Percentiles rank a stretch among this genome's conserved stretches.
Evolutionary conservation across 2,888 invertebrate genomes (phyloP).

Genomic region (Drosophila hamatofila): DNA sequence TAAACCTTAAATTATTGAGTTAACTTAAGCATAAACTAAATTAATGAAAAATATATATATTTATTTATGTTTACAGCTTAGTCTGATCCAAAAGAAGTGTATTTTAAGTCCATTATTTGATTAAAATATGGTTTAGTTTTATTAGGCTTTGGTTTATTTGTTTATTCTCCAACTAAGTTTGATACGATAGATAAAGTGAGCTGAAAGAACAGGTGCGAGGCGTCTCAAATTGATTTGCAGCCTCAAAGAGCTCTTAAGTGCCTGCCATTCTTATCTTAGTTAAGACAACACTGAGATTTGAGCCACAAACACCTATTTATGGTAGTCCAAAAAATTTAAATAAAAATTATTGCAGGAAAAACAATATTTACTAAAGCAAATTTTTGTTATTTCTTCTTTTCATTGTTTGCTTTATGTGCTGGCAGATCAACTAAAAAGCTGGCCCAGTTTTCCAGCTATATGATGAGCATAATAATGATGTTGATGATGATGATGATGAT

Average conservation of each 20-base stretch:
- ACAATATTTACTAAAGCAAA: conserved; percentile 9
- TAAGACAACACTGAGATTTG: conserved; percentile 8
- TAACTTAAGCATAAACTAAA: too few relatives aligned
- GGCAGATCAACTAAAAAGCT: conserved; percentile 31
- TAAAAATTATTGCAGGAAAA: conserved; percentile 11
- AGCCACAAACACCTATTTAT: background rate
- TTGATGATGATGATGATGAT: conserved; percentile 29
- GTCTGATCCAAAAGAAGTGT: background rate
- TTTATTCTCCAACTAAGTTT: background rate
- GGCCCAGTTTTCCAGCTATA: conserved; percentile 39
- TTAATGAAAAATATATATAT: too few relatives aligned
- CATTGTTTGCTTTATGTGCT: conserved; percentile 16
- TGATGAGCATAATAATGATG: conserved; percentile 2
- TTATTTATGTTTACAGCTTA: too few relatives aligned
- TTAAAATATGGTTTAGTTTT: background rate
- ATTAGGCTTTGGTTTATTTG: background rate
- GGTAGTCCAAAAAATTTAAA: background rate
- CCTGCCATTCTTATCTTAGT: background rate
- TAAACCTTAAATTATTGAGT: too few relatives aligned
- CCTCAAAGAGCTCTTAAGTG: background rate
- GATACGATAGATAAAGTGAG: background rate
- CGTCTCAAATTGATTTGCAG: background rate
- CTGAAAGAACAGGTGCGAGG: background rate
- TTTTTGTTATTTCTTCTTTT: conserved; percentile 1
- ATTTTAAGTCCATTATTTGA: background rate